A percentile compares a stretch with the other conserved stretches of the same genome.
These are phyloP conservation scores for Dendrocincla tyrannina DNA, from an alignment of 2,797 vertebrate genomes.

Conservation along the genomic window DNA sequence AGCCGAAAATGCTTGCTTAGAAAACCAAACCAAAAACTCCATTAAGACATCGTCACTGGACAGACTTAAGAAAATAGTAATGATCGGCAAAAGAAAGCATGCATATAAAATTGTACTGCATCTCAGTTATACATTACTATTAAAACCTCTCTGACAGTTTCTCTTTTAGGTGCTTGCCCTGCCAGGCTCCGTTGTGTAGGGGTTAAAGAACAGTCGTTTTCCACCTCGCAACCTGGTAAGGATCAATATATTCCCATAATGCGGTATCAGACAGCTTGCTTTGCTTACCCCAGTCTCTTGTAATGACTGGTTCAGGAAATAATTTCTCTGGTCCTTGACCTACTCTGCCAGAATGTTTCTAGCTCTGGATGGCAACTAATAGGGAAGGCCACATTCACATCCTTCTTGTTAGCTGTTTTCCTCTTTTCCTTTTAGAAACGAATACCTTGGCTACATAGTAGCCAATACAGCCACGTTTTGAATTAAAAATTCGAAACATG, in stretches of 20 bases:
- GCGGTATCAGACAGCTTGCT: constrained; percentile 74
- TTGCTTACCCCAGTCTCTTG: constrained; percentile 69
- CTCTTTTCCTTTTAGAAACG: background rate
- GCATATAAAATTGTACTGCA: constrained; percentile 79
- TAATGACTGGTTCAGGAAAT: constrained; percentile 39
- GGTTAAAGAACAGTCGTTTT: constrained; percentile 92
- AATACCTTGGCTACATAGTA: background rate
- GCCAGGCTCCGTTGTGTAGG: constrained; percentile 91
- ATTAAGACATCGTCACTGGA: constrained; percentile 77
- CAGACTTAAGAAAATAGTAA: constrained; percentile 77
- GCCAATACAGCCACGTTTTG: background rate
- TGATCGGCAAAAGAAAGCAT: constrained; percentile 78
- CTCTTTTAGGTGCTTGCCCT: constrained; percentile 98
- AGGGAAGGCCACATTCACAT: background rate
- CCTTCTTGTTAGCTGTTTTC: constrained; percentile 1
- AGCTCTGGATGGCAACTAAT: background rate
- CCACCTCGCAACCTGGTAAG: constrained; percentile 98
- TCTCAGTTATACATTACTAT: constrained; percentile 92
- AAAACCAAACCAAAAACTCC: constrained; percentile 64
- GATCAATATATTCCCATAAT: constrained; percentile 88
- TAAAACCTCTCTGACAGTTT: constrained; percentile 99
- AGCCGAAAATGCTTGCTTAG: constrained; percentile 63
- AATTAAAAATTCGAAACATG: background rate
- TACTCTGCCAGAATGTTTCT: constrained; percentile 22
- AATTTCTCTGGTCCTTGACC: constrained; percentile 15